phyloP scores from a whole-genome alignment of 2,113 vertebrate genomes.

The Boleophthalmus pectinirostris region DNA sequence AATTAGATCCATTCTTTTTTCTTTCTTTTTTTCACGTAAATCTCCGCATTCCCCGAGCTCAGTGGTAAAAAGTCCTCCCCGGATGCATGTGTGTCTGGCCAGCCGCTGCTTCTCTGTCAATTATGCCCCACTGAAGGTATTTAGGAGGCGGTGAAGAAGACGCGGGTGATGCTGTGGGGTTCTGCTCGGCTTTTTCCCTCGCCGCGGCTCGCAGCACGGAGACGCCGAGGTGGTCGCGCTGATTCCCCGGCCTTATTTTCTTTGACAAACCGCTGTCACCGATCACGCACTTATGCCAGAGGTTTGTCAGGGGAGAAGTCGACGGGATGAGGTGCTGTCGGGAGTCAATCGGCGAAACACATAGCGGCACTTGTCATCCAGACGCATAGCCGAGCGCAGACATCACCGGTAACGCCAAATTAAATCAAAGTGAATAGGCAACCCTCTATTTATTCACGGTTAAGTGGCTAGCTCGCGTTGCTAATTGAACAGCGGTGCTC shows the following conservation, averaged over 20 bases:
- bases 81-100: constrained; percentile 39
- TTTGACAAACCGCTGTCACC: background rate
- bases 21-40: constrained; percentile 84
- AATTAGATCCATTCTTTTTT: constrained; percentile 89
- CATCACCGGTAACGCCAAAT: constrained; percentile 14
- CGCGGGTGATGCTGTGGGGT: constrained; percentile 9
- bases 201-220: constrained; percentile 21
- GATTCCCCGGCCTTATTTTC: background rate
- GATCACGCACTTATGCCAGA: background rate
- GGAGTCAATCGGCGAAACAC: constrained; percentile 35
- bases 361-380: constrained; percentile 24
- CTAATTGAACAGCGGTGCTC: constrained; percentile 23
- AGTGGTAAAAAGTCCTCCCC: constrained; percentile 70
- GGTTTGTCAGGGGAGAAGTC: background rate
- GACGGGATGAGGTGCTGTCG: background rate
- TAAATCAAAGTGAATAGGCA: background rate
- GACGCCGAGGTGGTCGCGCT: constrained; percentile 34
- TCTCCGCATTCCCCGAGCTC: constrained; percentile 88
- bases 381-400: constrained; percentile 17
- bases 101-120: constrained; percentile 44
- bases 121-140: constrained; percentile 44
- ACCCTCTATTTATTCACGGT: background rate
- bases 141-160: constrained; percentile 5
- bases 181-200: constrained; percentile 10
- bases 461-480: constrained; percentile 20